Conservation (phyloP, 92 coral and sea anemone genomes). For the Diadumene lineata region DNA sequence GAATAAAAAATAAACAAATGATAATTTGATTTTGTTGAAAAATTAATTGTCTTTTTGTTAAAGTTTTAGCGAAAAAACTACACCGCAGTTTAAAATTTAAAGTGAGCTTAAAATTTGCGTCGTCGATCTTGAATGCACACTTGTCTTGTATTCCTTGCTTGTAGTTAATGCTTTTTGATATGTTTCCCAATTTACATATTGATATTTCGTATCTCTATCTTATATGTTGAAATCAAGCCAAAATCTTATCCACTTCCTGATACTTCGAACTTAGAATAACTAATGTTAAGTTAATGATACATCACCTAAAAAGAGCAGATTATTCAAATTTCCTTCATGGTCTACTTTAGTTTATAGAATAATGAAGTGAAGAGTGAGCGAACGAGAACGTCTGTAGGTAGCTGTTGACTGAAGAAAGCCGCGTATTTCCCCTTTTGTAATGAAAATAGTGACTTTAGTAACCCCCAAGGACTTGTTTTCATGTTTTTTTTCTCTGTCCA, state of each 20-base stretch:
- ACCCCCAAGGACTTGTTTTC: slow-evolving; percentile 21
- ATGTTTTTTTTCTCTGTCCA: slow-evolving; percentile 7
- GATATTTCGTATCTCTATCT: no score
- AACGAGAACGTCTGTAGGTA: not conserved
- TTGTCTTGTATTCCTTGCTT: no score
- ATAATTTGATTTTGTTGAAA: not conserved
- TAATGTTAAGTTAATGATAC: no score
- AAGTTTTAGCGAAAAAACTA: not conserved
- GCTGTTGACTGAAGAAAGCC: not conserved
- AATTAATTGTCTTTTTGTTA: not conserved
- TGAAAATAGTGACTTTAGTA: not conserved
- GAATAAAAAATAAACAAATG: no score
- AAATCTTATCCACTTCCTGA: no score
- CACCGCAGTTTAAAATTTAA: not conserved
- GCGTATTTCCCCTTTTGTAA: slow-evolving; percentile 1
- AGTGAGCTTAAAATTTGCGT: no score
- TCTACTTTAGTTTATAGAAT: not conserved
- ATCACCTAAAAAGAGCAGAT: no score
- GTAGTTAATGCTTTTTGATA: no score
- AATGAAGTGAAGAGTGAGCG: not conserved
- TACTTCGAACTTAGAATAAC: no score
- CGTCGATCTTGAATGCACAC: no score
- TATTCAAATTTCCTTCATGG: slow-evolving; percentile 25
- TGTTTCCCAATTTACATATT: no score
- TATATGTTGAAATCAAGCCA: no score